Percentiles rank a stretch among this genome's conserved stretches.
These are phyloP conservation scores for Lateolabrax maculatus DNA, from an alignment of 2,797 vertebrate species.

Conservation along the genomic window DNA sequence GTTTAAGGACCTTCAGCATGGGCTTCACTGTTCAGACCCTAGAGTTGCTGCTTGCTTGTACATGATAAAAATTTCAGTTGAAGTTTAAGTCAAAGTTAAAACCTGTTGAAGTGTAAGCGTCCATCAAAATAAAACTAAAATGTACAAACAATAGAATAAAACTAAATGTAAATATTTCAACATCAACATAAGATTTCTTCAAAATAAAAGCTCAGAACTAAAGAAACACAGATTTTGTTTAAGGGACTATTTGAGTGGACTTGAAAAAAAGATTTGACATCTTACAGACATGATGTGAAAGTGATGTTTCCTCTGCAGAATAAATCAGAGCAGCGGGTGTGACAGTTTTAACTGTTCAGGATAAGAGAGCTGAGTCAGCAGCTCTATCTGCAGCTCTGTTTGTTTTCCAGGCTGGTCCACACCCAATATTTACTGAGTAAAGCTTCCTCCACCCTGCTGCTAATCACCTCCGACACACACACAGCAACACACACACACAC, in stretches of 20 bases:
- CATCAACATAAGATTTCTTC: too few species aligned
- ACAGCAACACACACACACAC: neutral
- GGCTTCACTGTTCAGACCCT: too few species aligned
- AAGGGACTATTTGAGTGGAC: too few species aligned
- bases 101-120: too few species aligned
- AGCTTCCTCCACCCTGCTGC: slow-evolving; percentile 21
- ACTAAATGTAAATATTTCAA: too few species aligned
- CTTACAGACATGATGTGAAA: neutral
- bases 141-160: too few species aligned
- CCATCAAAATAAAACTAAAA: too few species aligned
- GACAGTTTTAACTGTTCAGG: neutral
- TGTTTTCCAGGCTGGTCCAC: slow-evolving; percentile 34
- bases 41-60: too few species aligned
- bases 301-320: neutral
- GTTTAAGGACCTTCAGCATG: too few species aligned
- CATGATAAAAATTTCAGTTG: too few species aligned
- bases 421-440: neutral
- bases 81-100: too few species aligned
- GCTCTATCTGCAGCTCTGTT: slow-evolving; percentile 58
- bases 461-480: neutral
- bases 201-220: neutral
- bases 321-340: slow-evolving; percentile 1
- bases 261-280: neutral
- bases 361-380: slow-evolving; percentile 25
- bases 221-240: neutral